A percentile compares a stretch with the other conserved stretches of the same genome.
Conservation (phyloP, 2,797 vertebrate species). For the Crenuchus spilurus region DNA sequence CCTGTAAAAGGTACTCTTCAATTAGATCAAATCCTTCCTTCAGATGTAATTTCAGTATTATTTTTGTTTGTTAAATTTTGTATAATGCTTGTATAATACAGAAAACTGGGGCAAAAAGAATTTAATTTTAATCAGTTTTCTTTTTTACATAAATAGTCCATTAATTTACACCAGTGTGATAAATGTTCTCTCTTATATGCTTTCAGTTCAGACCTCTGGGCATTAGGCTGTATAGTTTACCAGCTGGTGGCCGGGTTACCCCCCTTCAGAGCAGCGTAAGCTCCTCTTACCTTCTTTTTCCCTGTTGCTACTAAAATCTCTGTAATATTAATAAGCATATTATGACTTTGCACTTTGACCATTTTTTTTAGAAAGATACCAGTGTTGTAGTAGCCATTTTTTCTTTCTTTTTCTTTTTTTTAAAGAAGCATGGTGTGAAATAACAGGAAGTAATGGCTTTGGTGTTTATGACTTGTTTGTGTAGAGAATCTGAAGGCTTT, state of each 20-base stretch:
- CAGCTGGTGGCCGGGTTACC: conserved; percentile 97
- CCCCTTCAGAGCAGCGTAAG: conserved; percentile 98
- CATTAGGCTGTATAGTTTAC: conserved; percentile 98
- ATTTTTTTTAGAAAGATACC: conserved; percentile 11
- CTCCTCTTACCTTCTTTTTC: neutral
- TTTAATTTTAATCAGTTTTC: too few relatives aligned
- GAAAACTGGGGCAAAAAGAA: too few relatives aligned
- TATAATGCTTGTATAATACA: too few relatives aligned
- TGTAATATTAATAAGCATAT: neutral
- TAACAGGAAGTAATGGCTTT: conserved; percentile 62
- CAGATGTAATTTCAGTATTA: too few relatives aligned
- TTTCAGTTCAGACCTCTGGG: conserved; percentile 96
- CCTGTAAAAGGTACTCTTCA: conserved; percentile 90
- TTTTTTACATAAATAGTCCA: too few relatives aligned
- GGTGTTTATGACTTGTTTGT: conserved; percentile 62
- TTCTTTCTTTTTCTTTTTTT: conserved; percentile 1
- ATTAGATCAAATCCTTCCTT: neutral
- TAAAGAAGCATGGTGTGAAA: conserved; percentile 52
- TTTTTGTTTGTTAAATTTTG: neutral
- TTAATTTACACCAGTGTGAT: neutral
- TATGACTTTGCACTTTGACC: neutral
- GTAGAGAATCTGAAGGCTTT: conserved; percentile 42
- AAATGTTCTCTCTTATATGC: conserved; percentile 19
- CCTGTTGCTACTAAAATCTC: neutral
- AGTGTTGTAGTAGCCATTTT: conserved; percentile 24